Conservation (phyloP, 2,113 vertebrate species). For the Cottus gobio region DNA sequence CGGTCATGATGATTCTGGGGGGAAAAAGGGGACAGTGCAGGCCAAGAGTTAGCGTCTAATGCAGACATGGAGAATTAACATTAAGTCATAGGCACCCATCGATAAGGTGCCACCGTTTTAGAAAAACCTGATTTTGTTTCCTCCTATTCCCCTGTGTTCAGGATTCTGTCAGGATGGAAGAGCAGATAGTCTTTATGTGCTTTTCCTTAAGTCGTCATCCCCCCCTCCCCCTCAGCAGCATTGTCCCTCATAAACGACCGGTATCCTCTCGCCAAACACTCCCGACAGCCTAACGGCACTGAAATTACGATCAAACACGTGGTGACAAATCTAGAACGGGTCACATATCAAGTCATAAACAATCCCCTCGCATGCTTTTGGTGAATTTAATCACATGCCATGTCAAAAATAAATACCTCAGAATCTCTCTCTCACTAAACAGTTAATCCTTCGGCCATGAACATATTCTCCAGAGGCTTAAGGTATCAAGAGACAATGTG, state of each 20-base stretch:
- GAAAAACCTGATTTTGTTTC: background rate
- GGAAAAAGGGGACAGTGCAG: slow-evolving; percentile 11
- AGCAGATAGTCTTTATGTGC: background rate
- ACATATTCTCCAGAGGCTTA: slow-evolving; percentile 45
- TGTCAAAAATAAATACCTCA: slow-evolving; percentile 4
- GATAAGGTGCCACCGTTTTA: background rate
- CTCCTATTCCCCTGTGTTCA: too few species aligned
- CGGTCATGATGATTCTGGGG: slow-evolving; percentile 74
- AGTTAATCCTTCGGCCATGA: slow-evolving; percentile 29
- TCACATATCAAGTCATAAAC: slow-evolving; percentile 28
- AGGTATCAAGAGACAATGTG: slow-evolving; percentile 24
- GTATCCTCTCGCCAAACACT: background rate
- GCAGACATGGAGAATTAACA: background rate
- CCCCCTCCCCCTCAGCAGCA: slow-evolving; percentile 8
- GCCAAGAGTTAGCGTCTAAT: background rate
- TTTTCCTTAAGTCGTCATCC: slow-evolving; percentile 13
- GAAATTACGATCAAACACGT: slow-evolving; percentile 16
- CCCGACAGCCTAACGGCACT: background rate
- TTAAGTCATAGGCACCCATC: background rate
- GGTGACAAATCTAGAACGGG: background rate
- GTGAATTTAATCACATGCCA: slow-evolving; percentile 20
- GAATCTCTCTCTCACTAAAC: background rate
- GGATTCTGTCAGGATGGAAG: background rate
- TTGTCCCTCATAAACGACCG: background rate
- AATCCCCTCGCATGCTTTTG: background rate